phyloP scores from a whole-genome alignment of 2,797 vertebrate species.

The Crenichthys baileyi region DNA sequence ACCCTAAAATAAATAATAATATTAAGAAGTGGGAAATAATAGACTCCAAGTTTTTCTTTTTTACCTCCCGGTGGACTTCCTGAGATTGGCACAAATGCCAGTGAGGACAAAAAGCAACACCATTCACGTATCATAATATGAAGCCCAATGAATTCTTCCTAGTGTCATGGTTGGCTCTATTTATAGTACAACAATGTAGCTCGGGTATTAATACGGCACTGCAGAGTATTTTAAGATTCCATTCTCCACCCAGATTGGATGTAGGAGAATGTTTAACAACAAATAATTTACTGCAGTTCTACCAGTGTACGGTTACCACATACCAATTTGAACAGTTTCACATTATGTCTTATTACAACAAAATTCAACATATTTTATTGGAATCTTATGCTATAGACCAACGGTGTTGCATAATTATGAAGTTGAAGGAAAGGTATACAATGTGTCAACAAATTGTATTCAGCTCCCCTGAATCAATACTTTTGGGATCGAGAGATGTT shows the following conservation, averaged over 20 bases:
- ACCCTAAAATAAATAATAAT: constrained; percentile 18
- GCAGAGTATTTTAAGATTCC: constrained; percentile 13
- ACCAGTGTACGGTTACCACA: neutral
- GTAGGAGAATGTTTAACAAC: constrained; percentile 3
- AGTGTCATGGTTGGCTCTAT: constrained; percentile 18
- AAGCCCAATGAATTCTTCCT: constrained; percentile 31
- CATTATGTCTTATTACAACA: too few species aligned
- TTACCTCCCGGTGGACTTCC: constrained; percentile 77
- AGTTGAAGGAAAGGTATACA: too few species aligned
- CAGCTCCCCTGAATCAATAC: too few species aligned
- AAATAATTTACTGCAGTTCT: constrained; percentile 4
- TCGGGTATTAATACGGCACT: constrained; percentile 17
- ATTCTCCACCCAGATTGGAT: constrained; percentile 15
- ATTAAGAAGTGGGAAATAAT: constrained; percentile 36
- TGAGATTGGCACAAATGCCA: constrained; percentile 60
- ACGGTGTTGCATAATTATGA: too few species aligned
- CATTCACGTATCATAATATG: constrained; percentile 37
- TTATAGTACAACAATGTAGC: constrained; percentile 34
- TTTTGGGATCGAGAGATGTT: too few species aligned
- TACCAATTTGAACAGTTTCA: neutral
- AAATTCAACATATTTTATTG: too few species aligned
- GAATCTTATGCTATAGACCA: too few species aligned
- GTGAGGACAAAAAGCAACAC: constrained; percentile 52
- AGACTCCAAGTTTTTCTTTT: constrained; percentile 29
- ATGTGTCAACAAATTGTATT: too few species aligned